A percentile compares a stretch with the other conserved stretches of the same genome.
These are phyloP conservation scores for Crossaster papposus DNA, from an alignment of 53 echinoderm and acorn worm genomes.

Conservation along the genomic window DNA sequence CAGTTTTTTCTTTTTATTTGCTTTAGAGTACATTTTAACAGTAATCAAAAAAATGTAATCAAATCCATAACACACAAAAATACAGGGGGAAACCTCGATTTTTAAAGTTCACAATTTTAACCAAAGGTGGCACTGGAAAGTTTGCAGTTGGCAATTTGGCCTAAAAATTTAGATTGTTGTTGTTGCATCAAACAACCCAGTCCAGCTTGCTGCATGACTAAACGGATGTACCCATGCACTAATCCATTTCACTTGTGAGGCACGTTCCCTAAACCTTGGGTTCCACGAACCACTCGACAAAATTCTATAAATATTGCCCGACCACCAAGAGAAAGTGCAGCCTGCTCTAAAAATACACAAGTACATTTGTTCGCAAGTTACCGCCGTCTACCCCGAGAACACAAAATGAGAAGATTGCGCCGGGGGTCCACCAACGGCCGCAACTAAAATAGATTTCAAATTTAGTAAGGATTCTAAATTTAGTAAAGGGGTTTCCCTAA, in stretches of 20 bases:
- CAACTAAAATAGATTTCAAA: slow-evolving; percentile 57
- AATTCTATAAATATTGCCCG: slow-evolving; percentile 36
- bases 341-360: slow-evolving; percentile 51
- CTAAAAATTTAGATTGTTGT: too few relatives aligned
- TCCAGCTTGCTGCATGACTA: too few relatives aligned
- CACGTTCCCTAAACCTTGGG: background rate
- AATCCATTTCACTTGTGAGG: background rate
- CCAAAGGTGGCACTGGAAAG: too few relatives aligned
- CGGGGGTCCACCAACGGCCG: slow-evolving; percentile 9
- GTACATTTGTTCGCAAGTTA: slow-evolving; percentile 18
- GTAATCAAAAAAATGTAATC: too few relatives aligned
- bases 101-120: too few relatives aligned
- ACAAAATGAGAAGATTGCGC: background rate
- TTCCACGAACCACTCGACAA: background rate
- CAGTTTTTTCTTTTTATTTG: too few relatives aligned
- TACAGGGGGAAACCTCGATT: too few relatives aligned
- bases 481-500: slow-evolving; percentile 36
- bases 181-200: too few relatives aligned
- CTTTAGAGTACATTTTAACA: too few relatives aligned
- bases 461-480: background rate
- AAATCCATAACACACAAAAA: too few relatives aligned
- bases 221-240: background rate
- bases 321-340: slow-evolving; percentile 6
- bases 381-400: slow-evolving; percentile 4
- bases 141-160: too few relatives aligned